Evolutionary conservation across 35 echinoderm and acorn worm genomes (phyloP).

Genomic region (Strongylocentrotus purpuratus): DNA sequence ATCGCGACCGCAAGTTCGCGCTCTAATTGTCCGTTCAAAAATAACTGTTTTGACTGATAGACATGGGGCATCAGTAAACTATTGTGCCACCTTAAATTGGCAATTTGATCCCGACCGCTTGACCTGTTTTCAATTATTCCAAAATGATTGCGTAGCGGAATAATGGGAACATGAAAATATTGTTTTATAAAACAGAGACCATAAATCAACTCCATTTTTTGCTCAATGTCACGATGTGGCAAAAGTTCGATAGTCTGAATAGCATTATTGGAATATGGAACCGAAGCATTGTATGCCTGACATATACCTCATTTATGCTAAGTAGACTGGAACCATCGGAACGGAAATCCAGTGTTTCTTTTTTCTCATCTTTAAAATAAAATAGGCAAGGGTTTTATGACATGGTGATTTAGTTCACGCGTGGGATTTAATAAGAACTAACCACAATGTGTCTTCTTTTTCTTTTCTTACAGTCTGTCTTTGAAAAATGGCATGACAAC

Average conservation of each 20-base stretch:
- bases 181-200: conserved; percentile 21
- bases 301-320: background rate
- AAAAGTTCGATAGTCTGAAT: background rate
- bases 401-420: background rate
- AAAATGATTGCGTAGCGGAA: conserved; percentile 14
- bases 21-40: conserved; percentile 30
- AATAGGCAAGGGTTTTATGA: background rate
- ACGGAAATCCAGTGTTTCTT: background rate
- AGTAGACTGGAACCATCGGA: background rate
- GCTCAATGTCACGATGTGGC: background rate
- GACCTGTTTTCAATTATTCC: conserved; percentile 11
- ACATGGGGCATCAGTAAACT: background rate
- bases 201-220: conserved; percentile 22
- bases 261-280: background rate
- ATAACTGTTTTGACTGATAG: conserved; percentile 37
- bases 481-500: background rate
- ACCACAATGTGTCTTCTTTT: background rate
- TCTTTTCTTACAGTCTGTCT: background rate
- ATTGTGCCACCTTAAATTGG: background rate
- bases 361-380: background rate
- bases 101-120: background rate
- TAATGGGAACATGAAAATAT: conserved; percentile 48
- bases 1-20: conserved; percentile 6
- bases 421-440: background rate
- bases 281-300: background rate